Base-by-base conservation (phyloP, 2,888 invertebrate genomes). In the Anthophora plumipes region DNA sequence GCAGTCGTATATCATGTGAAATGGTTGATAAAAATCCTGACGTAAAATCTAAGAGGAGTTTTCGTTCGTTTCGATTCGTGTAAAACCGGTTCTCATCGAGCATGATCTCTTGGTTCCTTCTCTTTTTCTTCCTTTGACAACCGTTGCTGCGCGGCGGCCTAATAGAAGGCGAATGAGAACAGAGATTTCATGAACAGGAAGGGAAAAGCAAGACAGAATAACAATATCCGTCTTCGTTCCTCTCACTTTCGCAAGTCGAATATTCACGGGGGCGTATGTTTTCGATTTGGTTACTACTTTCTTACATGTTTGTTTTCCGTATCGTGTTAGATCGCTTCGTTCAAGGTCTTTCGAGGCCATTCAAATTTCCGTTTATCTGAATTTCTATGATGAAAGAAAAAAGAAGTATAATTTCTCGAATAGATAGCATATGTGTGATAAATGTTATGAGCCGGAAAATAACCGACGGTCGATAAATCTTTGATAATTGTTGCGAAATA, bases 1-100 rank as follows among this genome's bases (percentile, higher is more conserved):
- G 76, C 79, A 76, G 68, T 67, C 77, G 25, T 55, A 22, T 20
- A 55, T 68, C n/a, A n/a, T n/a, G 22, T n/a, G 59, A 20, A 77
- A 66, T n/a, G 63, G 48, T 68, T 22, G 57, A 71, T 69, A 50
- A 37, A 54, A 73, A 64, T 76, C 43, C 52, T 48, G 41, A 77
- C 31, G 71, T 64, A 55, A 76, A 77, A 69, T 75, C 41, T 59
- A 41, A 41, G 9, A 59, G n/a, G 31, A 68, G 52, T 50, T 73
- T n/a, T 54, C 63, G 59, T 75, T 67, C 46, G 41, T 67, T 81
- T 66, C 25, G 17, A 20, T 17, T 60, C 43, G 11, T n/a, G 41
- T 5, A 5, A 57, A 74, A 74, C 39, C 63, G 77, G 54, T 69
- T 41, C 55, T 73, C 55, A 54, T 69, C 72, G 46, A 54, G 66